A percentile compares a stretch with the other conserved stretches of the same genome.
These are phyloP conservation scores for Quiscalus mexicanus DNA, from an alignment of 2,113 vertebrate species.

Conservation along the genomic window DNA sequence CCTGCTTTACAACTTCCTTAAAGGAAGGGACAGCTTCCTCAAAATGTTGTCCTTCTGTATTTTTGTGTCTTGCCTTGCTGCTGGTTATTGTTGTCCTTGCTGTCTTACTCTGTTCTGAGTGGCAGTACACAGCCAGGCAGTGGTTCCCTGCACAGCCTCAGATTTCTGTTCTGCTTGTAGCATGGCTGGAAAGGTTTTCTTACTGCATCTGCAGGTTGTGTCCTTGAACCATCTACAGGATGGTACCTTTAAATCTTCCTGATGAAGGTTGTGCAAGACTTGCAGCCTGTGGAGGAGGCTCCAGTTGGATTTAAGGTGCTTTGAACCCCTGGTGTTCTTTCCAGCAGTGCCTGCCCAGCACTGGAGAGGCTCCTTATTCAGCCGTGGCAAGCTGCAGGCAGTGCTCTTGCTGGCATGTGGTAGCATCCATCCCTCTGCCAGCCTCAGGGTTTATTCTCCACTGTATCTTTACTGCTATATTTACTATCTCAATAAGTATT, in stretches of 20 bases:
- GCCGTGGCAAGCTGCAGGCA: not conserved
- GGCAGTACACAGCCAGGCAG: not conserved
- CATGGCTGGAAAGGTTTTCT: not conserved
- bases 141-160: not conserved
- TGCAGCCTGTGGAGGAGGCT: not conserved
- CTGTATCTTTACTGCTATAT: not conserved
- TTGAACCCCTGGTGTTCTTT: not conserved
- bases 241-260: not conserved
- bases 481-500: not conserved
- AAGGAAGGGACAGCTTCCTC: not conserved
- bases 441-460: accelerated
- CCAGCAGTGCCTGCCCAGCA: not conserved
- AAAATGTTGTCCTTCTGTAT: not conserved
- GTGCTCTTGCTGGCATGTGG: not conserved
- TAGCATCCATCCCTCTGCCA: not conserved
- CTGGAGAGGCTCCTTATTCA: not conserved
- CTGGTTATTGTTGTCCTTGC: not conserved
- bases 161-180: not conserved
- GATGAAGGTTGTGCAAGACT: not conserved
- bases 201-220: not conserved
- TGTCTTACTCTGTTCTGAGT: accelerated
- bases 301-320: not conserved
- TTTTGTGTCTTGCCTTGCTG: not conserved
- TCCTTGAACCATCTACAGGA: not conserved
- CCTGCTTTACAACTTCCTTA: not conserved